A percentile compares a stretch with the other conserved stretches of the same genome.
Conservation (phyloP, 2,113 vertebrate species). For the Oreochromis niloticus region DNA sequence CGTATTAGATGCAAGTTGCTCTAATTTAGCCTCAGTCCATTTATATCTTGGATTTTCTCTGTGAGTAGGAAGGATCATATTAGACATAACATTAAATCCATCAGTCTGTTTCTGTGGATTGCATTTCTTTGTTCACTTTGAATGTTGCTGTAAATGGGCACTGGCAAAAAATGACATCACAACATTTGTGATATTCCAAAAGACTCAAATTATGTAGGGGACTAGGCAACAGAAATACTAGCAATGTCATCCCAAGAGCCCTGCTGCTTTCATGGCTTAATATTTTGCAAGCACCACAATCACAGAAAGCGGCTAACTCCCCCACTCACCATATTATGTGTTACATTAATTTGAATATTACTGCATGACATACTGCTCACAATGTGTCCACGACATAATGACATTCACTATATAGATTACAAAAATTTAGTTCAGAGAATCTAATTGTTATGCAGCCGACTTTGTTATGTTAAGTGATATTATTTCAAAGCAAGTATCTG, state of each 20-base stretch:
- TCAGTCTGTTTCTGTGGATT: neutral
- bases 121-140: neutral
- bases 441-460: neutral
- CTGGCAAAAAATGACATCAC: neutral
- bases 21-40: conserved; percentile 14
- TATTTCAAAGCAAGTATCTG: neutral
- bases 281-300: neutral
- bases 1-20: conserved; percentile 31
- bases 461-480: neutral
- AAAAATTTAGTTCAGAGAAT: neutral
- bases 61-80: neutral
- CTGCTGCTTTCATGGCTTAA: neutral
- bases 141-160: neutral
- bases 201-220: neutral
- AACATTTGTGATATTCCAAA: neutral
- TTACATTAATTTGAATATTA: neutral
- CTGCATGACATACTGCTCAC: neutral
- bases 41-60: neutral
- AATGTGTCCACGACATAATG: too few relatives aligned
- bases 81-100: neutral
- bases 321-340: neutral
- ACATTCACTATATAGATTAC: neutral
- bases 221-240: neutral
- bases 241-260: neutral
- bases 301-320: neutral